These are phyloP conservation scores for Loripinus fragilis DNA, from an alignment of 2,888 invertebrate species.

Conservation along the genomic window DNA sequence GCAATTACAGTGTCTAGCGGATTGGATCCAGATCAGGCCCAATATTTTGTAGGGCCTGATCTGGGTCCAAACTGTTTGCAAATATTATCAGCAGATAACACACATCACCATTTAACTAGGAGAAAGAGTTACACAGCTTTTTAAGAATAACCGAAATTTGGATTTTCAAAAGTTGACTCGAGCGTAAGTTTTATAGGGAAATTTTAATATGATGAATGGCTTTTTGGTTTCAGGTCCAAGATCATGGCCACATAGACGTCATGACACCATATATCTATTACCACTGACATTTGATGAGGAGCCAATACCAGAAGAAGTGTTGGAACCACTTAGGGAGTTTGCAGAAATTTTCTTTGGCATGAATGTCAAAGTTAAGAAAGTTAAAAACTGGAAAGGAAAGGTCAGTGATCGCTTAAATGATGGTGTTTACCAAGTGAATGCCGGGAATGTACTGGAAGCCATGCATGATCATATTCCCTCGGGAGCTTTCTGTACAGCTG, in stretches of 20 bases:
- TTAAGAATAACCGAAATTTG: too few species aligned
- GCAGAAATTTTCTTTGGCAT: constrained; percentile 65
- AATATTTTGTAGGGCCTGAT: too few species aligned
- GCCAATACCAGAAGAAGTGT: constrained; percentile 51
- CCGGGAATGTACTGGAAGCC: constrained; percentile 52
- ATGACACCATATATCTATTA: constrained; percentile 55
- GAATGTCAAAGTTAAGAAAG: constrained; percentile 49
- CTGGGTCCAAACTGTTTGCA: too few species aligned
- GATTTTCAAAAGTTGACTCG: too few species aligned
- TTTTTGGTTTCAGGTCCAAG: background rate
- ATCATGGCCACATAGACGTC: constrained; percentile 18
- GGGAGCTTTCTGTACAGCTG: constrained; percentile 70
- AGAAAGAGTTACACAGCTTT: too few species aligned
- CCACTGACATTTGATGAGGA: constrained; percentile 63
- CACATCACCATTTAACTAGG: too few species aligned
- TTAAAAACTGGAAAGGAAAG: constrained; percentile 45
- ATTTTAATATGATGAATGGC: too few species aligned
- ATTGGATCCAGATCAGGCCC: too few species aligned
- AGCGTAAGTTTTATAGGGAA: too few species aligned
- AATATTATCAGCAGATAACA: too few species aligned
- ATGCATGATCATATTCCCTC: constrained; percentile 47
- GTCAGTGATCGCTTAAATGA: constrained; percentile 58
- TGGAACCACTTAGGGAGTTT: constrained; percentile 53
- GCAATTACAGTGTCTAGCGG: too few species aligned
- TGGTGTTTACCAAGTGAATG: constrained; percentile 63